These are phyloP conservation scores for Drosophila birchii DNA, from an alignment of 2,888 invertebrate genomes.

Conservation along the genomic window DNA sequence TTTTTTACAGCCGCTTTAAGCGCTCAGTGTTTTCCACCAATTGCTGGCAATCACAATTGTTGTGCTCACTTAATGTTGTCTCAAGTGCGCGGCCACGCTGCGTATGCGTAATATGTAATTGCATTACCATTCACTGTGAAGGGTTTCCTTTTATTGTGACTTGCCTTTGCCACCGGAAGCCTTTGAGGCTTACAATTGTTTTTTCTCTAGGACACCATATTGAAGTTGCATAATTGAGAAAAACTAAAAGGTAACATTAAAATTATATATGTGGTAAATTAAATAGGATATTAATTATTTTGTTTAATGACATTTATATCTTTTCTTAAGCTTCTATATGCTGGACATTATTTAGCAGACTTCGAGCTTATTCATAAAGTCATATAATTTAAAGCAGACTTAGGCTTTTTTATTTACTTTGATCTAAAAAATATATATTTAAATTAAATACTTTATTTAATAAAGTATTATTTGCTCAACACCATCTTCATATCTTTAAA, in stretches of 20 bases:
- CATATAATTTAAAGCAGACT: too few species aligned
- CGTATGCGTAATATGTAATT: conserved; percentile 41
- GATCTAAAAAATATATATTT: too few species aligned
- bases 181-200: conserved; percentile 1
- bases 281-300: not conserved
- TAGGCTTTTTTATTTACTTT: too few species aligned
- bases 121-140: conserved; percentile 5
- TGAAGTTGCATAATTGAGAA: not conserved
- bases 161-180: conserved; percentile 7
- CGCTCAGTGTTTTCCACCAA: conserved; percentile 34
- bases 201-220: not conserved
- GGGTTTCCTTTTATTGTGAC: conserved; percentile 4
- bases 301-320: not conserved
- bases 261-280: not conserved
- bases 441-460: too few species aligned
- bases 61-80: conserved; percentile 47
- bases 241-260: not conserved
- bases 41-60: conserved; percentile 43
- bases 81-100: conserved; percentile 19
- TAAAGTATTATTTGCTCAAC: too few species aligned
- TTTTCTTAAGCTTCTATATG: not conserved
- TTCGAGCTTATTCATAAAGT: too few species aligned
- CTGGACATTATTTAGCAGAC: too few species aligned
- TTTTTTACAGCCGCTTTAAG: conserved; percentile 11
- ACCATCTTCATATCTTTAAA: too few species aligned